A percentile compares a stretch with the other conserved stretches of the same genome.
Evolutionary conservation across 2,113 vertebrate genomes (phyloP).

Genomic region (Craseonycteris thonglongyai): DNA sequence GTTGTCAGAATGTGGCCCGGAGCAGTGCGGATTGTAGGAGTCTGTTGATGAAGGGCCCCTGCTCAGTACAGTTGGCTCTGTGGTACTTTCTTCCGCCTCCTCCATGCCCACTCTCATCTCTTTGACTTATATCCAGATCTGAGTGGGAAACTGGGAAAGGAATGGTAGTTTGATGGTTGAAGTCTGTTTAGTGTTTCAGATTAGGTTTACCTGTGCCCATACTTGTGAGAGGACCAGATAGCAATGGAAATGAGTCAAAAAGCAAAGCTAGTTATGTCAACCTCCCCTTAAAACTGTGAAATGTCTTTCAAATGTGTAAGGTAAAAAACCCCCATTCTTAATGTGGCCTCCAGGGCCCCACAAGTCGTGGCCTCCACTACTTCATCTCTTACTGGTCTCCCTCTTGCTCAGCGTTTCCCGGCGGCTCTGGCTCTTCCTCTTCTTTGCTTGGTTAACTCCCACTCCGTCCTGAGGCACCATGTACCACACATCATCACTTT

Average conservation of each 20-base stretch:
- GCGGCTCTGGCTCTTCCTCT: background rate
- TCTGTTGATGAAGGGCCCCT: background rate
- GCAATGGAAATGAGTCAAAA: background rate
- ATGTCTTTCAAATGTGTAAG: background rate
- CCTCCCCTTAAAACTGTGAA: background rate
- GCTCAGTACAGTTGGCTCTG: background rate
- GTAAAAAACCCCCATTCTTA: background rate
- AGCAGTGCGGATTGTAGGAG: background rate
- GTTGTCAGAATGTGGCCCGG: background rate
- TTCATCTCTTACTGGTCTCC: too few species aligned
- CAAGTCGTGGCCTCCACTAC: background rate
- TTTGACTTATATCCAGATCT: background rate
- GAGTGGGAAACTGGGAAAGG: background rate
- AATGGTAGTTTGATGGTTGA: background rate
- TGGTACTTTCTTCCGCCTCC: background rate
- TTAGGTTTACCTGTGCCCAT: background rate
- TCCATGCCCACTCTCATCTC: background rate
- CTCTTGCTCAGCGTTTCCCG: background rate
- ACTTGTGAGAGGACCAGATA: background rate
- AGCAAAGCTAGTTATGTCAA: background rate
- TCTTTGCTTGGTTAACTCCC: background rate
- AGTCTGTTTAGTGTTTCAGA: background rate
- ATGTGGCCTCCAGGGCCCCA: background rate
- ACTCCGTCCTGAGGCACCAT: background rate
- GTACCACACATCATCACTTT: background rate